Conservation (phyloP, 2,797 vertebrate species). For the Trichosurus vulpecula region DNA sequence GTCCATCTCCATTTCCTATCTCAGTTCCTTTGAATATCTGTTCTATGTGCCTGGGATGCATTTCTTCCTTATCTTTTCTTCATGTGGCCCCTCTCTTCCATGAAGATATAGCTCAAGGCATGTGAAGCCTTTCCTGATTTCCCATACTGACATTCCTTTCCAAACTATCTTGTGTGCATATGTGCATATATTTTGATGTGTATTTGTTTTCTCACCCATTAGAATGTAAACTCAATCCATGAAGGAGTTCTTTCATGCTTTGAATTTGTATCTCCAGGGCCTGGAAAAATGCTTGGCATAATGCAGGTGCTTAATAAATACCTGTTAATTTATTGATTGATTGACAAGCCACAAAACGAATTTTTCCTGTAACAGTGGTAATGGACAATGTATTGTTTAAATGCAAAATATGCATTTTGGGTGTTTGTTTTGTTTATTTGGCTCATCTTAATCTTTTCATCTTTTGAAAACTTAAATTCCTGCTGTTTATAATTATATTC, state of each 20-base stretch:
- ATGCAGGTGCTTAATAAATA: background rate
- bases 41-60: background rate
- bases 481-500: constrained; percentile 17
- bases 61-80: background rate
- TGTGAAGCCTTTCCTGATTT: background rate
- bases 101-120: background rate
- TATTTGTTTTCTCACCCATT: background rate
- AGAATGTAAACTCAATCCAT: background rate
- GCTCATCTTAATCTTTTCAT: constrained; percentile 23
- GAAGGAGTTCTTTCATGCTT: background rate
- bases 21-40: background rate
- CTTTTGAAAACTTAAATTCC: constrained; percentile 23
- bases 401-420: background rate
- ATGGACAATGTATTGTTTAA: background rate
- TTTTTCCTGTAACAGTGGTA: background rate
- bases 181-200: background rate
- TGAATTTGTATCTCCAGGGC: background rate
- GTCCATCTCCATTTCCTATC: background rate
- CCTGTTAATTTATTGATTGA: background rate
- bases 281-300: background rate
- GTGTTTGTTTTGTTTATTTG: constrained; percentile 36
- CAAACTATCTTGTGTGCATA: background rate
- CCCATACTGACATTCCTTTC: background rate
- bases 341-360: background rate
- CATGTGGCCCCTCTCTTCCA: background rate